Evolutionary conservation across 2,888 invertebrate species (phyloP), one percentile per base, ranked within the genome.

Genomic region (Diaphora mendica): DNA sequence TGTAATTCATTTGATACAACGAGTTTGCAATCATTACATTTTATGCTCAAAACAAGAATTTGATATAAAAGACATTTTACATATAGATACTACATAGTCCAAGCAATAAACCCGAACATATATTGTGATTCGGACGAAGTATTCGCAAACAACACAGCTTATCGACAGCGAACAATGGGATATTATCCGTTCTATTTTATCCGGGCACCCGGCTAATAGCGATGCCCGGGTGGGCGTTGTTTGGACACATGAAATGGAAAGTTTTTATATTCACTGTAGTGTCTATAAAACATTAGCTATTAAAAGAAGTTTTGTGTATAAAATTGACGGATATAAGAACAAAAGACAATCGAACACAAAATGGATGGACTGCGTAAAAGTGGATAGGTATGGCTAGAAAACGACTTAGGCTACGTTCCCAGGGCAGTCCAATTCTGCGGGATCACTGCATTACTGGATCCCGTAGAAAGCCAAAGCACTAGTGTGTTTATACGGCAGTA

Each of bases 181-280:
- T 70, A 30, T 65, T 68, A 71, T 73, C 65, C 62, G 71, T 69
- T 71, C 71, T 69, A 73, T 76, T 66, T 51, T 59, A 39, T 66
- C 71, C 71, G 71, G 48, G 39, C 55, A 59, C 39, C 68, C 68
- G 51, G 39, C 55, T 20, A 55, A 48, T 55, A 23, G 9, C 55
- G 13, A 7, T 23, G 23, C 48, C 30, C 44, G 67, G n/a, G 55
- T 17, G 62, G 62, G 62, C 64, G 66, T 42, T 64, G 75, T 42
- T 48, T 68, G 39, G 26, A 59, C 62, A 35, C 15, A 20, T 26
- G 7, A 20, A 39, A 42, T 30, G 20, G 30, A 30, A 67, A 67
- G 30, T 48, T 23, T 30, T 67, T 67, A 33, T 48, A 11, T 48
- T 7, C 48, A 20, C 44, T 67, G 20, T 48, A 15, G 67, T 48